These are phyloP conservation scores for Drosophila multiciliata DNA, from an alignment of 2,888 invertebrate species.

Conservation along the genomic window DNA sequence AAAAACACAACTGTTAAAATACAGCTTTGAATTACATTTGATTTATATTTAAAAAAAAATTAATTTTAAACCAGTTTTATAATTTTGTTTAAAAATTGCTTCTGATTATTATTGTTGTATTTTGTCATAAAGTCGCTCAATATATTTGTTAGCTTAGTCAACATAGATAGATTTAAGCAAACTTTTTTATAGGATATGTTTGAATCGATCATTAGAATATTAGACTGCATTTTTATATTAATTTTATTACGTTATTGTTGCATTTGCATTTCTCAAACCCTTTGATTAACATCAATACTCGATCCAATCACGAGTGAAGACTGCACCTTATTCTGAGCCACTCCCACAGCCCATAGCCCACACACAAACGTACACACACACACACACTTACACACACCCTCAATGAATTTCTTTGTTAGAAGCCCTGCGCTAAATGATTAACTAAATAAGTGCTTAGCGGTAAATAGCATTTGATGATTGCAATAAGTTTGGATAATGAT, in stretches of 20 bases:
- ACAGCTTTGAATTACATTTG: background rate
- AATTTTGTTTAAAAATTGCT: no score
- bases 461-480: constrained; percentile 20
- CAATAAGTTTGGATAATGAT: constrained; percentile 29
- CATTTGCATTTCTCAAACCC: constrained; percentile 24
- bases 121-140: background rate
- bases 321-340: constrained; percentile 32
- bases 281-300: constrained; percentile 4
- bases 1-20: background rate
- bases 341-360: constrained; percentile 19
- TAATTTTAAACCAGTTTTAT: background rate
- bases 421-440: constrained; percentile 57
- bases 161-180: no score
- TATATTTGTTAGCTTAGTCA: no score
- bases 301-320: constrained; percentile 17
- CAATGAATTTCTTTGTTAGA: constrained; percentile 37
- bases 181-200: background rate
- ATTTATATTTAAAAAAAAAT: background rate
- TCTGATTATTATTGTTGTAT: background rate
- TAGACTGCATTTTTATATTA: background rate
- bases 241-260: background rate
- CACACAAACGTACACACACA: constrained; percentile 18
- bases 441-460: constrained; percentile 52
- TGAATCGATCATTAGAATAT: background rate
- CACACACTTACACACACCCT: background rate